Base-by-base conservation (phyloP, 35 echinoderm and acorn worm genomes). In the Anneissia japonica region DNA sequence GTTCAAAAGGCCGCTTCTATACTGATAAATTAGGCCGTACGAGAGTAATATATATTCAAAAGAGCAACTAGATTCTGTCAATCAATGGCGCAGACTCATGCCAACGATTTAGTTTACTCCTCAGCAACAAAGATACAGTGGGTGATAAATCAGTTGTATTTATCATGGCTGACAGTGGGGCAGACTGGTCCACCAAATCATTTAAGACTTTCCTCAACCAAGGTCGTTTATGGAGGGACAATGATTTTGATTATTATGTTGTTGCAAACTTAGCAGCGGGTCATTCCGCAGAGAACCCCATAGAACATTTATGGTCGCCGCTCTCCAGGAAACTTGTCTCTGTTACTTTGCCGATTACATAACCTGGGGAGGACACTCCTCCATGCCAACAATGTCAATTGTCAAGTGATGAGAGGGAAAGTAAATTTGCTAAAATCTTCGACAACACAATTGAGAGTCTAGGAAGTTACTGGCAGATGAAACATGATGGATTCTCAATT, bases 251-350 rank as follows among this genome's bases (percentile, higher is more conserved):
- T 34, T 74, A 81, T 30, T 78, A 81, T 4, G 46, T 39, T 74
- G 41, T 30, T 1, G 81, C 56, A 0, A 34, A 78, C 35, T 73
- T 81, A 39, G 87, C 87, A 21, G 77, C 79, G 32, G 87, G 78
- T 29, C 34, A 82, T 21, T 64, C 40, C 73, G 77, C 86, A 32
- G 76, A 88, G 21, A 88, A 88, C 23, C 86, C 86, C 11, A 88
- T 88, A n/a, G 64, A 88, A 72, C 88, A 84, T 23, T 9, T 31
- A 30, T 90, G 81, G 88, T 55, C 88, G 2, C 81, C 88, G 0
- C 37, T 90, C 1, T 90, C 88, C 26, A 90, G 39, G 14, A 31
- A 34, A 9, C 34, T 79, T 11, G 77, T 79, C 30, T 79, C 77
- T 31, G 77, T 43, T 6, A 43, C 40, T 43, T 43, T 43, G 40